Base-by-base conservation (phyloP, 2,797 vertebrate species). In the Schizopygopsis malacanthus region DNA sequence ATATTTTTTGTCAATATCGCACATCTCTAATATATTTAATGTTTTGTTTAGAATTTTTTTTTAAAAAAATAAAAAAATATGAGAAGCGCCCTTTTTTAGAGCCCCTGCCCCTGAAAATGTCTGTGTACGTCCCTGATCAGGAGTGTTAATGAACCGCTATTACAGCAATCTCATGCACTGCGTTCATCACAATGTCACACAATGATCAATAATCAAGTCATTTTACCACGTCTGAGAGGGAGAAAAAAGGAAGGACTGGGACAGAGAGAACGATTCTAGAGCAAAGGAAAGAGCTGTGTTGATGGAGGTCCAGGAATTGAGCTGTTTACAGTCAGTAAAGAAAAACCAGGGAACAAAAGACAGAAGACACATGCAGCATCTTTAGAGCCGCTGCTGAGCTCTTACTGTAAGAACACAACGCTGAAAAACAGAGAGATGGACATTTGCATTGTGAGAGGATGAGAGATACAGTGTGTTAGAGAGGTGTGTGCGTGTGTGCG, bases 191-290 rank as follows among this genome's bases (percentile, higher is more conserved):
- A 18, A 6, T 61, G 22, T 43, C 54, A 79, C 39, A 43, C 10
- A 79, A 28, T 28, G 22, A 79, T 61, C 54, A 28, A 79, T 79
- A 79, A n/a, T 79, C 22, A 25, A 43, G 54, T 79, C 4, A 10
- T 41, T 52, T 52, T 22, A 10, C 9, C 28, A 2, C 1, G 25
- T 52, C 15, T 75, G 71, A 85, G 18, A 59, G 10, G 33, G 13
- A 61, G 25, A 78, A 22, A 78, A 13, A 18, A n/a, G n/a, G 4
- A 1, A 67, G 52, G 39, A 77, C 39, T 54, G 16, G 13, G 8
- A 13, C 59, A 22, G 63, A 52, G 18, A 39, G 39, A 25, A 41
- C 4, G 22, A 25, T 25, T 45, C 41, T 72, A 25, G 41, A 72
- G 43, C 13, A 15, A 28, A 47, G 70, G 70, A n/a, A 47, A 69